Base-by-base conservation (phyloP, 2,888 invertebrate genomes). In the Drosophila vallismaia region DNA sequence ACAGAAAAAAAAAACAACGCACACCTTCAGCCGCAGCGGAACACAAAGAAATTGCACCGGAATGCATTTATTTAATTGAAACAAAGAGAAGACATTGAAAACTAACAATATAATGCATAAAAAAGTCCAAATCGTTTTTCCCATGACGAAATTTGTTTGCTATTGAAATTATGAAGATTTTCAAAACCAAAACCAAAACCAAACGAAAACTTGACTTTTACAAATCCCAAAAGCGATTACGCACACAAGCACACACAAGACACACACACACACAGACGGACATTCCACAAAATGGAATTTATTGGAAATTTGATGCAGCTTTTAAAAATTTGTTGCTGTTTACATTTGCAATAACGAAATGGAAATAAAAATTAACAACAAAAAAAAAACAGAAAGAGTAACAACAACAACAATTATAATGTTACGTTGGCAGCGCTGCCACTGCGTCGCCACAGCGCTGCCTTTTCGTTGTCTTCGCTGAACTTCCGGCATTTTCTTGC, bases 401-500 rank as follows among this genome's bases (percentile, higher is more conserved):
- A 59, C 28, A 58, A 51, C 50, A 50, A 36, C 10, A 33, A 36
- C 36, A 36, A n/a, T 36, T n/a, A n/a, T 36, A n/a, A 36, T 36
- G 33, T 33, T 33, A 33, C 54, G 42, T n/a, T 9, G 24, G 10
- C 59, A 54, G 33, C 36, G 45, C 14, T 14, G 56, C 24, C n/a
- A 28, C 56, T 31, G 26, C 31, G 26, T 10, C 14, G 56, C 28
- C 4, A 6, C 28, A 28, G 5, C 28, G 6, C 29, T 9, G 45
- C 58, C 63, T 63, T 45, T 14, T 54, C 68, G 82, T 77, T 71
- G 74, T 68, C 64, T 67, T 69, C 57, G 63, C 48, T 74, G 84
- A 62, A 75, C 81, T 82, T 86, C 81, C 87, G 81, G 86, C 86
- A 81, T 80, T 76, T 80, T 63, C 71, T 75, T 67, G 84, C 77